phyloP scores from a whole-genome alignment of 2,888 invertebrate genomes.

The Protophormia terraenovae region DNA sequence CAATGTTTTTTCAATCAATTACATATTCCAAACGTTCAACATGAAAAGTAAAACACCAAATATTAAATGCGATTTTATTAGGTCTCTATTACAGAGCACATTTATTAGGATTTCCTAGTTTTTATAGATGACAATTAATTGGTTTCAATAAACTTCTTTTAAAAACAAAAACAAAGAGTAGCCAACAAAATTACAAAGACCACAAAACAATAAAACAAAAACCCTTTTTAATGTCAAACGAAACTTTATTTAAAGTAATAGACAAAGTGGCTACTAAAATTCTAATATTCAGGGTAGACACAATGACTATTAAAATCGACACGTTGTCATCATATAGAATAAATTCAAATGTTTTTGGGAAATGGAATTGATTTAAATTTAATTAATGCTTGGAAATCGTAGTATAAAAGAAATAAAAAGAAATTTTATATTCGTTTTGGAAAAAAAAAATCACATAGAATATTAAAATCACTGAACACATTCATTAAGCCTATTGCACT shows the following conservation, averaged over 20 bases:
- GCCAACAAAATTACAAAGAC: not conserved
- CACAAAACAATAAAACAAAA: not conserved
- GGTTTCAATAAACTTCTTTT: not conserved
- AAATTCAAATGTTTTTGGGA: not conserved
- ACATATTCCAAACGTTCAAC: slow-evolving; percentile 41
- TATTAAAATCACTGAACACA: slow-evolving; percentile 42
- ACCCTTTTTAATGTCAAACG: slow-evolving; percentile 42
- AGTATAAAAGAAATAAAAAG: not conserved
- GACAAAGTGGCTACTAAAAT: slow-evolving; percentile 42
- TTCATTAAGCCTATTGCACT: not conserved
- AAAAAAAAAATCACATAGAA: slow-evolving; percentile 34
- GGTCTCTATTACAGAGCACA: slow-evolving; percentile 34
- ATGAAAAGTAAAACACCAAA: slow-evolving; percentile 3
- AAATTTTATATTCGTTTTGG: slow-evolving; percentile 19
- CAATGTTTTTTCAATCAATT: slow-evolving; percentile 5
- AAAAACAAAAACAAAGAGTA: not conserved
- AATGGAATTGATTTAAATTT: slow-evolving; percentile 53
- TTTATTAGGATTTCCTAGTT: slow-evolving; percentile 30
- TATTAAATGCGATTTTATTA: slow-evolving; percentile 40
- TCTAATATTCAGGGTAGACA: not conserved
- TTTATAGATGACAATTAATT: slow-evolving; percentile 38
- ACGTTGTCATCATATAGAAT: not conserved
- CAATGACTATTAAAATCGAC: slow-evolving; percentile 10
- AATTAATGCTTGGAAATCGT: slow-evolving; percentile 36
- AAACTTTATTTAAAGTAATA: not conserved